Base-by-base conservation (phyloP, 2,888 invertebrate genomes). In the Myopa testacea region DNA sequence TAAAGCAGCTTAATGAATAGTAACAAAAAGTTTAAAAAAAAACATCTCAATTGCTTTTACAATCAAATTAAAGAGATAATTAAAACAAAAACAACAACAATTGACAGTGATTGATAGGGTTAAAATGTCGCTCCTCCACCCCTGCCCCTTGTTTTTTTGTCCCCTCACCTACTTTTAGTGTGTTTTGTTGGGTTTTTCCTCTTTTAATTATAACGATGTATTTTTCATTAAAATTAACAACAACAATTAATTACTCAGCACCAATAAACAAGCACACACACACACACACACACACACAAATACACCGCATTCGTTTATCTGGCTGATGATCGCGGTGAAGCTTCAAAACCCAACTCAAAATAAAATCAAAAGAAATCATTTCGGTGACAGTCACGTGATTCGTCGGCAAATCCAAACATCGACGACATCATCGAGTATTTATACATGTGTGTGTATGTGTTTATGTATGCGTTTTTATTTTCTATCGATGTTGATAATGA, bases 131-230 rank as follows among this genome's bases (percentile, higher is more conserved):
- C 26, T 26, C 26, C 26, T 26, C 26, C 26, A 26, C 26, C 26
- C 26, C 26, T n/a, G n/a, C 26, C 26, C 26, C 26, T 2, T 26
- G 2, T 1, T 26, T 26, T 26, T 26, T 26, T 26, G 26, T 26
- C 26, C 26, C 26, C 26, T 26, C 26, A 26, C 26, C 26, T 1
- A 26, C 26, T 55, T 8, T n/a, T 65, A 67, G 52, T 62, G 63
- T 38, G 60, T 26, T 68, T 55, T 75, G 60, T 78, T 75, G n/a
- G 58, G 63, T 50, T 16, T n/a, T 50, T 70, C 60, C 52, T 63
- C 50, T 50, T 50, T 55, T 55, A 55, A 55, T 55, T 55, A 55
- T 55, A 5, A 55, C 16, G 68, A 62, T 45, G 16, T 1, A 55
- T 55, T 55, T 6, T n/a, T n/a, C 55, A 55, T 55, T 55, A 55